A percentile compares a stretch with the other conserved stretches of the same genome.
These are phyloP conservation scores for Platanista minor DNA, from an alignment of 2,113 vertebrate genomes.

Conservation along the genomic window DNA sequence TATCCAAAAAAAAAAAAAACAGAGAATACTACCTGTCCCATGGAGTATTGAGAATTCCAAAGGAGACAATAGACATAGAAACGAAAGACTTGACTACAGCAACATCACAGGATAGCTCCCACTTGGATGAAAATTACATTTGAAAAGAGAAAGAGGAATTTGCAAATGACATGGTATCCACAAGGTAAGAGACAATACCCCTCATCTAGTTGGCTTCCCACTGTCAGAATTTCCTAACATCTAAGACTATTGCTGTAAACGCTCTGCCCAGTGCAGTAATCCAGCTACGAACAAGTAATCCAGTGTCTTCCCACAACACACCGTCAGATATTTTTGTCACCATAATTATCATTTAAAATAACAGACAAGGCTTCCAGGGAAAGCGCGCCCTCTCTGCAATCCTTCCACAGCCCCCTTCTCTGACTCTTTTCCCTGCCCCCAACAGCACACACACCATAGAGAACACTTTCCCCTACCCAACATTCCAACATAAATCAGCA, in stretches of 20 bases:
- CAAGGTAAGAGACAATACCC: background rate
- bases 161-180: background rate
- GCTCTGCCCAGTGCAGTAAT: background rate
- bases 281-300: background rate
- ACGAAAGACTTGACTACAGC: background rate
- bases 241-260: background rate
- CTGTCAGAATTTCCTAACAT: background rate
- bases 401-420: background rate
- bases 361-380: background rate
- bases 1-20: background rate
- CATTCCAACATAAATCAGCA: background rate
- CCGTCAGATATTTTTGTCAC: background rate
- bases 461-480: background rate
- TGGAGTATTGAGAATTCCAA: background rate
- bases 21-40: background rate
- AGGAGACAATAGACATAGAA: background rate
- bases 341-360: background rate
- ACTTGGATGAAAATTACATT: background rate
- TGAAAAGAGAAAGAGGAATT: background rate
- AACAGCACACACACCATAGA: background rate
- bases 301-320: background rate
- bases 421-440: background rate
- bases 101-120: background rate
- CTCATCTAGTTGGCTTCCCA: background rate
- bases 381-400: background rate